A percentile compares a stretch with the other conserved stretches of the same genome.
Evolutionary conservation across 2,888 invertebrate genomes (phyloP).

Genomic region (Eupithecia subumbrata): DNA sequence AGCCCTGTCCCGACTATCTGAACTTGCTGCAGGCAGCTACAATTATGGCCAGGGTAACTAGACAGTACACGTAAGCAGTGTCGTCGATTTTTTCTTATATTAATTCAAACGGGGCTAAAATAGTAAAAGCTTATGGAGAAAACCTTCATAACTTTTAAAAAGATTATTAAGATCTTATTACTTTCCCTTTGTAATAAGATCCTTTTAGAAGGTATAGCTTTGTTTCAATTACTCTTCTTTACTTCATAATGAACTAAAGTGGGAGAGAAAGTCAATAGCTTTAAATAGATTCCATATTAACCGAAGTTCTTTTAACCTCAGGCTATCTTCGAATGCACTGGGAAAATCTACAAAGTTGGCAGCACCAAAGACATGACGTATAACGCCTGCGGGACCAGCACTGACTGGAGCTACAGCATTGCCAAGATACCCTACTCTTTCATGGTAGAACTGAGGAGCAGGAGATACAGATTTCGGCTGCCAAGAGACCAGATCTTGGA

Average conservation of each 20-base stretch:
- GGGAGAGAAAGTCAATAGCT: background rate
- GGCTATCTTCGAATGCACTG: slow-evolving; percentile 71
- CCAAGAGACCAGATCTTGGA: slow-evolving; percentile 71
- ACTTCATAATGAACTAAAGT: background rate
- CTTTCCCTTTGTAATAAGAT: too few relatives aligned
- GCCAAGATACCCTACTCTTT: slow-evolving; percentile 77
- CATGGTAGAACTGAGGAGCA: slow-evolving; percentile 75
- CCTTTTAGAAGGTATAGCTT: too few relatives aligned
- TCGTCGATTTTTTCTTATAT: background rate
- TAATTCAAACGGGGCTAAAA: background rate
- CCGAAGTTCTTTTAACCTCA: slow-evolving; percentile 47
- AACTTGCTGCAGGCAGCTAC: slow-evolving; percentile 70
- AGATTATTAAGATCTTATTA: too few relatives aligned
- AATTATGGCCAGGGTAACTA: slow-evolving; percentile 73
- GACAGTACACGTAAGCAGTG: slow-evolving; percentile 47
- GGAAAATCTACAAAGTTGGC: slow-evolving; percentile 74
- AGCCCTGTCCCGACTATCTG: slow-evolving; percentile 73
- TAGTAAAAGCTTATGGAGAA: background rate
- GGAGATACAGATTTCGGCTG: slow-evolving; percentile 65
- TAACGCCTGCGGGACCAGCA: slow-evolving; percentile 75
- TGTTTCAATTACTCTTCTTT: background rate
- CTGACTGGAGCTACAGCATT: slow-evolving; percentile 75
- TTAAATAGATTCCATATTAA: background rate
- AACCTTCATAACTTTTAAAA: background rate
- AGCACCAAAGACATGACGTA: slow-evolving; percentile 76